Conservation (phyloP, 2,888 invertebrate species). For the Aricia artaxerxes region DNA sequence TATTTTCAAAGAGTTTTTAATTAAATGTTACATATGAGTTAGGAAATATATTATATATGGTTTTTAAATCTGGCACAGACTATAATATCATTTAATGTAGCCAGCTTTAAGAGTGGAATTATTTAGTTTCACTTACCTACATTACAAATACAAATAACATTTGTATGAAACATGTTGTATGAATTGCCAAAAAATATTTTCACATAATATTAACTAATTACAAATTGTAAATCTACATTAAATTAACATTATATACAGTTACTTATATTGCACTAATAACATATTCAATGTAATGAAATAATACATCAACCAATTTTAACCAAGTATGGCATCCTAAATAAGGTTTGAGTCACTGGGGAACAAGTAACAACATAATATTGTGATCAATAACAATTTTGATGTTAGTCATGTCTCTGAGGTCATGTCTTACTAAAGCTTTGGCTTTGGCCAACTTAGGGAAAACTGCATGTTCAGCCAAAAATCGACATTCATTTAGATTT, state of each 20-base stretch:
- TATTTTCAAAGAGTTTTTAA: too few species aligned
- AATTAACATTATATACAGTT: conserved; percentile 20
- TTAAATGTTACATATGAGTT: not conserved
- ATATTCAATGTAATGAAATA: not conserved
- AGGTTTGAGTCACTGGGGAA: not conserved
- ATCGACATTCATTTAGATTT: not conserved
- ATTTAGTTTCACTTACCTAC: not conserved
- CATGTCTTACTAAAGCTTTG: not conserved
- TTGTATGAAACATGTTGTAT: not conserved
- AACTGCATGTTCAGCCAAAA: not conserved
- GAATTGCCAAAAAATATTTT: not conserved
- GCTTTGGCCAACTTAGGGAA: not conserved
- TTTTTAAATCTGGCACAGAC: too few species aligned
- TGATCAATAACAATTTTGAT: not conserved
- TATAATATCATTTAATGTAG: not conserved
- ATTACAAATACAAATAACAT: not conserved
- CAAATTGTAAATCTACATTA: not conserved
- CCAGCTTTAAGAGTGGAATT: not conserved
- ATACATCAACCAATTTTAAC: not conserved
- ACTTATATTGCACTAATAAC: conserved; percentile 29
- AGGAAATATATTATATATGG: too few species aligned
- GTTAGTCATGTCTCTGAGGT: not conserved
- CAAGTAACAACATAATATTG: not conserved
- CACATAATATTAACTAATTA: not conserved
- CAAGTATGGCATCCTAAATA: not conserved